A percentile compares a stretch with the other conserved stretches of the same genome.
phyloP scores from a whole-genome alignment of 2,888 invertebrate genomes.

The Xiphydria camelus region DNA sequence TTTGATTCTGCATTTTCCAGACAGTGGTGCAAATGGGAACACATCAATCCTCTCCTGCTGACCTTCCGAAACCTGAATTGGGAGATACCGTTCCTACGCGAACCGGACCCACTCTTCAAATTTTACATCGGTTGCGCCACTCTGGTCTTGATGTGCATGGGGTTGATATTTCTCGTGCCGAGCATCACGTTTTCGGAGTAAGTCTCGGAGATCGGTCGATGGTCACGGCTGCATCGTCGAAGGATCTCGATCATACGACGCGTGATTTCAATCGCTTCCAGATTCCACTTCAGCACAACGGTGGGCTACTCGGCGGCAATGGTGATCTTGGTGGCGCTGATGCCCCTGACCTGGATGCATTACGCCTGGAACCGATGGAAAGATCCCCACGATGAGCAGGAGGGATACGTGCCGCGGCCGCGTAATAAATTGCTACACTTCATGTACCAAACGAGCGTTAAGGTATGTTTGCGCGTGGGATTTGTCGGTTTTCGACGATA shows the following conservation, averaged over 20 bases:
- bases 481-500: background rate
- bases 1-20: conserved; percentile 58
- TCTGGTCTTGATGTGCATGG: conserved; percentile 63
- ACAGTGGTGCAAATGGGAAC: conserved; percentile 67
- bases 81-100: conserved; percentile 74
- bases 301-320: conserved; percentile 56
- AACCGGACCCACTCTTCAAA: conserved; percentile 83
- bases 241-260: too few relatives aligned
- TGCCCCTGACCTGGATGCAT: conserved; percentile 77
- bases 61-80: conserved; percentile 67
- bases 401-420: conserved; percentile 63
- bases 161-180: conserved; percentile 64
- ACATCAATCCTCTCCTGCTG: conserved; percentile 66
- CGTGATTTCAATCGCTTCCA: too few relatives aligned
- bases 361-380: conserved; percentile 67
- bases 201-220: conserved; percentile 30
- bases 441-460: conserved; percentile 62
- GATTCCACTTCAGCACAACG: conserved; percentile 59
- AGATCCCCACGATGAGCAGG: conserved; percentile 57
- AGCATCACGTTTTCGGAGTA: conserved; percentile 63
- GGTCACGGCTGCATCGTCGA: too few relatives aligned
- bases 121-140: conserved; percentile 72
- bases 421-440: conserved; percentile 60
- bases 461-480: conserved; percentile 29
- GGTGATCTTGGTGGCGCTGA: conserved; percentile 62